Evolutionary conservation across 1,140 invertebrate genomes (phyloP), one percentile per base, ranked within the genome.

Genomic region (Drosophila takahashii): DNA sequence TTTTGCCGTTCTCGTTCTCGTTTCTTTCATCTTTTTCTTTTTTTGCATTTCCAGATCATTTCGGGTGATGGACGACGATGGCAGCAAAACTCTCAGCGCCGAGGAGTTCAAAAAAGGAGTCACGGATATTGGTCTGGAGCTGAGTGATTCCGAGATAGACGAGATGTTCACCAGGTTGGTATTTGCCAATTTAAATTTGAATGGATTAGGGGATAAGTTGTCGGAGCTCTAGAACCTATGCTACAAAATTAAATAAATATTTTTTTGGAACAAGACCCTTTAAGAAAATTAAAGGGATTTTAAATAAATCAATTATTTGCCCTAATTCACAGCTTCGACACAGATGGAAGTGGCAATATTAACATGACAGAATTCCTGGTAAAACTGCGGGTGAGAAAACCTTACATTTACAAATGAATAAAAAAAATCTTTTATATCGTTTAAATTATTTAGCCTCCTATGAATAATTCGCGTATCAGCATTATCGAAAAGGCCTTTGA

Each of bases 61-160:
- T 90, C 95, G 97, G 34, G 93, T 96, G 48, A 97, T 99, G 96
- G 98, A 99, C 90, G 96, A 98, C 62, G 97, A 99, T 92, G 96
- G 95, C 22, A 98, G 95, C 91, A 96, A 96, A 83, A 93, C 95
- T 37, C 92, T 99, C 7, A 97, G 95, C 80, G 93, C 95, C 13
- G 96, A 97, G 45, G 98, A 99, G 92, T 98, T 99, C 84, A 92
- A 93, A 1, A 95, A 93, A 16, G 98, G 98, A 9, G 93, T 99
- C 22, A 93, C 93, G 29, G 96, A 98, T 62, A 95, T 95, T 22
- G 97, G 96, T 1, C 85, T 99, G 27, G 94, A 95, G 6, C 79
- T 97, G 1, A 93, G 90, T 1, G 94, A 95, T 1, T 94, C 95
- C 7, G 96, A 96, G 58, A 92, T 94, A 0, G 78, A 94, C 6